Percentiles rank a stretch among this genome's conserved stretches.
Conservation (phyloP, 35 echinoderm and acorn worm species). For the Lytechinus pictus region DNA sequence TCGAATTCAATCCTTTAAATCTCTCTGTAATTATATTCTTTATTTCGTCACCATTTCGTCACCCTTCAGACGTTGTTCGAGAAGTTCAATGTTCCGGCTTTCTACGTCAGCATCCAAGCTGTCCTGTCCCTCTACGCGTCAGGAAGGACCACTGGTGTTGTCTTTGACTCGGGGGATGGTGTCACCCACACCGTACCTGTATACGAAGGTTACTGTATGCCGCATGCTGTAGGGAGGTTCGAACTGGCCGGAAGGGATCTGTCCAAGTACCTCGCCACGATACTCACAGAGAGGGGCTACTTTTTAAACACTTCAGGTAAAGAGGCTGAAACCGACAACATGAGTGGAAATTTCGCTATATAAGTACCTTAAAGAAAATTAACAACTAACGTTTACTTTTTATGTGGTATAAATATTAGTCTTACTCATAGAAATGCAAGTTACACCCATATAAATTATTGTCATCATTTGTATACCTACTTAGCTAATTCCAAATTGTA, state of each 20-base stretch:
- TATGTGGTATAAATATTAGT: no score
- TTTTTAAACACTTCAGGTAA: constrained; percentile 37
- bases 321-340: not conserved
- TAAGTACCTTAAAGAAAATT: no score
- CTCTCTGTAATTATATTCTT: no score
- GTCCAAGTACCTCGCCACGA: constrained; percentile 22
- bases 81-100: constrained; percentile 43
- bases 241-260: constrained; percentile 44
- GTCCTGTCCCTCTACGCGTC: constrained; percentile 27
- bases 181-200: constrained; percentile 40
- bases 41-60: not conserved
- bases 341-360: no score
- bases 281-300: constrained; percentile 36
- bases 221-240: constrained; percentile 33
- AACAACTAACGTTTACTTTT: no score
- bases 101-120: constrained; percentile 46
- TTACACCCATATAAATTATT: no score
- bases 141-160: constrained; percentile 17
- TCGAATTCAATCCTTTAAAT: no score
- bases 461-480: no score
- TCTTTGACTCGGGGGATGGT: constrained; percentile 43
- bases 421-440: no score
- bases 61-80: constrained; percentile 40
- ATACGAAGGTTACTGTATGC: constrained; percentile 42
- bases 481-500: no score